These are phyloP conservation scores for Oedothorax gibbosus DNA, from an alignment of 1,140 invertebrate genomes.

Conservation along the genomic window DNA sequence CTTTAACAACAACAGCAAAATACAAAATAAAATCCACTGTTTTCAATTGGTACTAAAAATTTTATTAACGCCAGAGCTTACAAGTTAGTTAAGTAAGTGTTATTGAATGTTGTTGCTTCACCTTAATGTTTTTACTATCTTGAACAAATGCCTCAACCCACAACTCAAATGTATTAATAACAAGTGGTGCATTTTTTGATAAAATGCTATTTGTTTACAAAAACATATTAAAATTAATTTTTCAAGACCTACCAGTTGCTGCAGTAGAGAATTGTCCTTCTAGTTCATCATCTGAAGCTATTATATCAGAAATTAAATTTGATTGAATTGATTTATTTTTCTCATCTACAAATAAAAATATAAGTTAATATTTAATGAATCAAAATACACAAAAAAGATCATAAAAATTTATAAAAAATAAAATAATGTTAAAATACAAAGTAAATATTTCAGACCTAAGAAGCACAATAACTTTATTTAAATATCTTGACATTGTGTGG, in stretches of 20 bases:
- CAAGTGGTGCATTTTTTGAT: no score
- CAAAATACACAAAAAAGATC: neutral
- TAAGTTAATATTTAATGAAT: neutral
- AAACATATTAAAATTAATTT: neutral
- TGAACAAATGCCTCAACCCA: no score
- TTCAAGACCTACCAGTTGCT: slow-evolving; percentile 50
- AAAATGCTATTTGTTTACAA: no score
- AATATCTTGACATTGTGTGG: neutral
- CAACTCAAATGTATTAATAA: no score
- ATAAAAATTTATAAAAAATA: neutral
- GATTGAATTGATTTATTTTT: slow-evolving; percentile 74
- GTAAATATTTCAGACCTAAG: neutral
- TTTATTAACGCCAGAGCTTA: no score
- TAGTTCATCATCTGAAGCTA: slow-evolving; percentile 77
- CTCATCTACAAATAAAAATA: slow-evolving; percentile 9
- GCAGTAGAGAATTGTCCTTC: slow-evolving; percentile 67
- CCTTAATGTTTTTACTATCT: no score
- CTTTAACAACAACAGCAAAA: no score
- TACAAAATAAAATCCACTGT: no score
- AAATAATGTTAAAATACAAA: neutral
- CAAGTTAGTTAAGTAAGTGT: no score
- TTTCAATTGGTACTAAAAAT: no score
- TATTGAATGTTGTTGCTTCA: no score
- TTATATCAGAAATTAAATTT: slow-evolving; percentile 83
- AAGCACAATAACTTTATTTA: neutral